These are phyloP conservation scores for Trididemnum clinides DNA, from an alignment of 23 tunicate genomes.

Conservation along the genomic window DNA sequence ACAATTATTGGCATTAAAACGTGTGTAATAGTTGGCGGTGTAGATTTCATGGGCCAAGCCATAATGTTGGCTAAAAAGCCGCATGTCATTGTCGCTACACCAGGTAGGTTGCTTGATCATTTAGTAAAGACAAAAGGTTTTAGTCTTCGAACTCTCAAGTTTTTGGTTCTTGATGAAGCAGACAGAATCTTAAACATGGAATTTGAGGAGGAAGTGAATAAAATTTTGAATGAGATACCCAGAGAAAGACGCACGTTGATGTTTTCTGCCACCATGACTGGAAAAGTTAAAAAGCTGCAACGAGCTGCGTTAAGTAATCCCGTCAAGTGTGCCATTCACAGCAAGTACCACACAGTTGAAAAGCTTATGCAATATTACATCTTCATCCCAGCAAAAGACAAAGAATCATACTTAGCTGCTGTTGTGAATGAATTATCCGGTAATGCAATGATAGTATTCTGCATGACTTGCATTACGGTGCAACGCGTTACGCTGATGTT, in stretches of 20 bases:
- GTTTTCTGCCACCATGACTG: slow-evolving; percentile 97
- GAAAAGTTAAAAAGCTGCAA: slow-evolving; percentile 91
- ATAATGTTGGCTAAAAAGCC: slow-evolving; percentile 89
- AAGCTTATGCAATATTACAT: slow-evolving; percentile 76
- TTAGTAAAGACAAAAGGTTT: slow-evolving; percentile 95
- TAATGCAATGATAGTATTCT: slow-evolving; percentile 81
- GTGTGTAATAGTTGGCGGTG: slow-evolving; percentile 84
- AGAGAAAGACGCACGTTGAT: slow-evolving; percentile 82
- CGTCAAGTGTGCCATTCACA: slow-evolving; percentile 85
- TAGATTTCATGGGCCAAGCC: slow-evolving; percentile 85
- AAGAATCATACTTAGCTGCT: slow-evolving; percentile 79
- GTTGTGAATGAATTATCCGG: slow-evolving; percentile 90
- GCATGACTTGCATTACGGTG: slow-evolving; percentile 78
- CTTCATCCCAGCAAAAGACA: slow-evolving; percentile 87
- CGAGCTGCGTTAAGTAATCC: slow-evolving; percentile 90
- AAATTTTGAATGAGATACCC: slow-evolving; percentile 82
- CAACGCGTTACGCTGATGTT: slow-evolving; percentile 75
- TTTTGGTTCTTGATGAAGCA: slow-evolving; percentile 89
- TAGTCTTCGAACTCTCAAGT: slow-evolving; percentile 68
- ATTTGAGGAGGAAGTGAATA: slow-evolving; percentile 83
- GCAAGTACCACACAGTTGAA: slow-evolving; percentile 88
- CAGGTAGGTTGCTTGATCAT: slow-evolving; percentile 93
- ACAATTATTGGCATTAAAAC: slow-evolving; percentile 85
- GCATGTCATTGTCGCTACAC: slow-evolving; percentile 92
- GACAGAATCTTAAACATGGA: slow-evolving; percentile 94